These are phyloP conservation scores for Machimus atricapillus DNA, from an alignment of 2,888 invertebrate species.

Conservation along the genomic window DNA sequence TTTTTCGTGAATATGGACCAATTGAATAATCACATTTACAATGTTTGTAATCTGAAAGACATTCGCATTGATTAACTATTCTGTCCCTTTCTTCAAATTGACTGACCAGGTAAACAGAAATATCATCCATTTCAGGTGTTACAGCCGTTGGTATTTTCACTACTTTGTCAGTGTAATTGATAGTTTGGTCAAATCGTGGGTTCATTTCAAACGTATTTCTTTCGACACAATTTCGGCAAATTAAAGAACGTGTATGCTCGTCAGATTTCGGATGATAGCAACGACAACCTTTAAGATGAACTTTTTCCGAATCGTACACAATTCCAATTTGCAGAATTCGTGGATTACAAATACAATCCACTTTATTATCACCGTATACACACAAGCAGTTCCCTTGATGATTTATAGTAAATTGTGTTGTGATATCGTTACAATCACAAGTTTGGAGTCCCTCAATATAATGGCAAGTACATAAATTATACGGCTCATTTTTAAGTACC, in stretches of 20 bases:
- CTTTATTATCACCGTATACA: background rate
- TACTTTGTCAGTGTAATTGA: background rate
- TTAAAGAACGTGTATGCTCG: background rate
- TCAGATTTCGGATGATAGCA: background rate
- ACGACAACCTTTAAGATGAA: background rate
- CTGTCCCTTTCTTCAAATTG: background rate
- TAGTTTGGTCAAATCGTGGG: background rate
- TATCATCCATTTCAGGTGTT: background rate
- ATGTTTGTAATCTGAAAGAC: background rate
- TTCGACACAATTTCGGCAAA: background rate
- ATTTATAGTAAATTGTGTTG: background rate
- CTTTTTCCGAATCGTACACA: background rate
- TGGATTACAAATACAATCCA: background rate
- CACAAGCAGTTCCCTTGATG: background rate
- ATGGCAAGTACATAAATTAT: background rate
- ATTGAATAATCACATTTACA: background rate
- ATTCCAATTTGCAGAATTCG: background rate
- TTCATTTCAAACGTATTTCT: background rate
- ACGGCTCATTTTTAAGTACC: background rate
- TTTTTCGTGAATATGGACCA: background rate
- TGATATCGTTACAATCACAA: background rate
- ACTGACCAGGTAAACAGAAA: background rate
- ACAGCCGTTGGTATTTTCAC: background rate
- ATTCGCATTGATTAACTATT: background rate
- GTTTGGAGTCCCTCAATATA: background rate